Evolutionary conservation across 92 coral and sea anemone species (phyloP).

Genomic region (Bergia sp.): DNA sequence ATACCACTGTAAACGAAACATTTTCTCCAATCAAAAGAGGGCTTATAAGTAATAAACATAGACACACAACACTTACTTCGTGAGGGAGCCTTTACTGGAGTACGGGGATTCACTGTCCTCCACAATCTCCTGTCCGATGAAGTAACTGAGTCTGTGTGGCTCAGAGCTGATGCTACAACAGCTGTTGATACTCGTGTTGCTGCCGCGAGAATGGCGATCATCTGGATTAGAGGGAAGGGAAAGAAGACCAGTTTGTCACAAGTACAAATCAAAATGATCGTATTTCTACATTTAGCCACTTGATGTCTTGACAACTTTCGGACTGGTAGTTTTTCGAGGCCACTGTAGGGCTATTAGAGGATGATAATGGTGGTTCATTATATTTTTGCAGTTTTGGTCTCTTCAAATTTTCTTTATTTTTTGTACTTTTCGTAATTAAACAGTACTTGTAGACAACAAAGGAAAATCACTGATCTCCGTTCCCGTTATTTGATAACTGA

Average conservation of each 20-base stretch:
- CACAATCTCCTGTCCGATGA: slow-evolving; percentile 83
- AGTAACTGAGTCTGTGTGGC: slow-evolving; percentile 79
- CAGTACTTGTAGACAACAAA: no score
- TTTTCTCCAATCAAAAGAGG: not conserved
- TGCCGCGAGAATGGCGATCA: slow-evolving; percentile 74
- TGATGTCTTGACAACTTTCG: no score
- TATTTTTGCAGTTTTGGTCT: no score
- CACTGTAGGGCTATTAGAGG: no score
- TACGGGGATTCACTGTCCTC: slow-evolving; percentile 66
- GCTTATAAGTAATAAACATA: no score
- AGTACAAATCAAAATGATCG: not conserved
- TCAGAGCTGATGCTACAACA: slow-evolving; percentile 70
- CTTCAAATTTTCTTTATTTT: no score
- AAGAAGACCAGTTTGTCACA: not conserved
- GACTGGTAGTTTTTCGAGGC: no score
- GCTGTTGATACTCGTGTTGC: slow-evolving; percentile 81
- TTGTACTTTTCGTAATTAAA: no score
- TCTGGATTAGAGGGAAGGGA: slow-evolving; percentile 37
- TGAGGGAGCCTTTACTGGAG: slow-evolving; percentile 54
- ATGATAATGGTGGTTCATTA: no score
- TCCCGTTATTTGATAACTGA: no score
- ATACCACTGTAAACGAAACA: not conserved
- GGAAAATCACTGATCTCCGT: no score
- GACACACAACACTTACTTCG: slow-evolving; percentile 38
- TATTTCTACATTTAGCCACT: no score